Evolutionary conservation across 2,797 vertebrate species (phyloP), one percentile per base, ranked within the genome.

Genomic region (Syndactyla subalaris): DNA sequence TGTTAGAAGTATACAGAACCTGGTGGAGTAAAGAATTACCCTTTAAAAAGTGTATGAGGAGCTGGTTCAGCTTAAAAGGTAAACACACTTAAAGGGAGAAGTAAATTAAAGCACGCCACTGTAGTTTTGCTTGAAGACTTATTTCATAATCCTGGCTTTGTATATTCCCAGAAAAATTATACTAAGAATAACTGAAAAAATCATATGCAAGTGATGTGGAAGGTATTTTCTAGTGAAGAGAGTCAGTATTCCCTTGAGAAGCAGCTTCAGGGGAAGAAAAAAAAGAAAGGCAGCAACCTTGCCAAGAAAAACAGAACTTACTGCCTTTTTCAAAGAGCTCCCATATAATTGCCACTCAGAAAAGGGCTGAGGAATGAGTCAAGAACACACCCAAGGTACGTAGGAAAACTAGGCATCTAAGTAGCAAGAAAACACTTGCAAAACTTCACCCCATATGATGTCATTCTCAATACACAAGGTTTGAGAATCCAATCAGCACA

Each of bases 361-460:
- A 92, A 46, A 65, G 10, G 7, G n/a, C 46, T 84, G 65, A 71
- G 32, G 57, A 82, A 48, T 1, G 18, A 92, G 49, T 61, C 68
- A 91, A 75, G 38, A 84, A 78, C 85, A 75, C 58, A 72, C 54
- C 54, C 58, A 51, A 84, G 27, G 71, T 0, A 0, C 46, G 55
- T 0, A 68, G 5, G 34, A 95, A 91, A 89, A 74, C n/a, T 2
- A 2, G 0, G 73, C 27, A 67, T 0, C 0, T 55, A 65, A 70
- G 51, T 3, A 80, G 14, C 23, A 91, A 13, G 54, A 71, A 77
- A 88, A 68, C 34, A 74, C 46, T 27, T 57, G 12, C 16, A 89
- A 66, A 93, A 46, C 24, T 88, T 85, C 26, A 74, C 30, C 9
- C 54, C 1, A 0, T 22, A 14, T 36, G 34, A 85, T 41, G 73